phyloP scores from a whole-genome alignment of 2,888 invertebrate species.

The Odontothrips loti region DNA sequence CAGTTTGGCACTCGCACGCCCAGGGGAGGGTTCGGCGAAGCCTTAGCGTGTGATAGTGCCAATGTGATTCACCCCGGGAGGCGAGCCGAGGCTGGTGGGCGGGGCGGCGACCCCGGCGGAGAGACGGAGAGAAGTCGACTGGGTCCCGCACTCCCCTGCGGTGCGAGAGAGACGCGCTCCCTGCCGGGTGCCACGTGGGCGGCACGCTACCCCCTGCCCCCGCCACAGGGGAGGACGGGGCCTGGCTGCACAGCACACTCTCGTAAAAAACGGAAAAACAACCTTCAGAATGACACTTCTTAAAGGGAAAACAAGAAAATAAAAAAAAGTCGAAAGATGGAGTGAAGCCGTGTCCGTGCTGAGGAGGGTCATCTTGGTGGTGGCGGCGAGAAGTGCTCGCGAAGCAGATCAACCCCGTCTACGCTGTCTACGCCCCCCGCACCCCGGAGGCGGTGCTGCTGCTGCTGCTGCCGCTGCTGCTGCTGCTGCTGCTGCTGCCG shows the following conservation, averaged over 20 bases:
- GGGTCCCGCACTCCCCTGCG: background rate
- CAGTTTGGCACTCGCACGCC: background rate
- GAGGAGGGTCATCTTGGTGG: no score
- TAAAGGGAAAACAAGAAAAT: no score
- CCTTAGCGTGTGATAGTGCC: slow-evolving; percentile 16
- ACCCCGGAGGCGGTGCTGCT: background rate
- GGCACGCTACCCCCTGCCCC: background rate
- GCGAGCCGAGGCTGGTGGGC: background rate
- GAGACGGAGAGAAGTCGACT: no score
- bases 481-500: background rate
- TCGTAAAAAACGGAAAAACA: no score
- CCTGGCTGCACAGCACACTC: no score
- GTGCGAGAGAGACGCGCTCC: background rate
- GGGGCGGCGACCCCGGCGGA: background rate
- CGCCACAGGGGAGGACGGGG: background rate
- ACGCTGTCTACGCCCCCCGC: no score
- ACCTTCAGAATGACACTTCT: no score
- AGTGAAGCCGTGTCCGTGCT: no score
- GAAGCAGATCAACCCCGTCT: no score
- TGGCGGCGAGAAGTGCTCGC: no score
- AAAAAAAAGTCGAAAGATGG: no score
- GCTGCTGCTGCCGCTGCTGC: background rate
- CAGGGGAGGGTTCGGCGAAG: background rate
- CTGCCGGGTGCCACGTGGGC: no score
- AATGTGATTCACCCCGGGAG: background rate